phyloP scores from a whole-genome alignment of 2,113 vertebrate species.

The Melozone crissalis region DNA sequence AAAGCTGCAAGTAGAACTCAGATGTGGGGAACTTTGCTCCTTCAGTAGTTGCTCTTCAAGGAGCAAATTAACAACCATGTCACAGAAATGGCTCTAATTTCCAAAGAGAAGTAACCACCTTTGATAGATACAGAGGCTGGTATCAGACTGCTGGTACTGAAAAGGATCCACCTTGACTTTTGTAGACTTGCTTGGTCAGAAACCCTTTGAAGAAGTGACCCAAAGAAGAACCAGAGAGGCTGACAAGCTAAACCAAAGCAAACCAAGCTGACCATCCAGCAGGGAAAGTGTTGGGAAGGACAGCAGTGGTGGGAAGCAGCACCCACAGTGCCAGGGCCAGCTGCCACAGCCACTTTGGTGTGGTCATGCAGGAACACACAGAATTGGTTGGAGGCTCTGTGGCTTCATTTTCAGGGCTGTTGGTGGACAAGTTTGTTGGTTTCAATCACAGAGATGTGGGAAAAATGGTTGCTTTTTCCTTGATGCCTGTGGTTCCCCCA shows the following conservation, averaged over 20 bases:
- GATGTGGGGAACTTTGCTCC: not conserved
- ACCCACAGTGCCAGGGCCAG: not conserved
- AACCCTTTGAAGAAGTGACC: not conserved
- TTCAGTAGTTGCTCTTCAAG: not conserved
- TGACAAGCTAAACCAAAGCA: not conserved
- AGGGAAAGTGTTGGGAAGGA: not conserved
- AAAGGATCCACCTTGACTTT: not conserved
- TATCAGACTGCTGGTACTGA: not conserved
- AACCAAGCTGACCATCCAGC: not conserved
- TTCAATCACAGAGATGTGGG: not conserved
- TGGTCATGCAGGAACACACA: not conserved
- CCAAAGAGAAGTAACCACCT: not conserved
- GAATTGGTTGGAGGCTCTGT: not conserved
- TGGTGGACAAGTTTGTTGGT: constrained; percentile 12
- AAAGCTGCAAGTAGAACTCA: not conserved
- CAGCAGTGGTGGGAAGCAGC: not conserved
- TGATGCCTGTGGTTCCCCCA: constrained; percentile 13
- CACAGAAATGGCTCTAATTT: not conserved
- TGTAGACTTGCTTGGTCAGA: not conserved
- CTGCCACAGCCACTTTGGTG: not conserved
- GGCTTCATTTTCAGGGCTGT: constrained; percentile 18
- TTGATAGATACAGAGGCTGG: not conserved
- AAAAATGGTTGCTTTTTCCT: not conserved
- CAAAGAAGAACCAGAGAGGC: not conserved
- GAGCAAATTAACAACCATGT: not conserved